Conservation (phyloP, 53 echinoderm and acorn worm genomes). For the Holothuria scabra region DNA sequence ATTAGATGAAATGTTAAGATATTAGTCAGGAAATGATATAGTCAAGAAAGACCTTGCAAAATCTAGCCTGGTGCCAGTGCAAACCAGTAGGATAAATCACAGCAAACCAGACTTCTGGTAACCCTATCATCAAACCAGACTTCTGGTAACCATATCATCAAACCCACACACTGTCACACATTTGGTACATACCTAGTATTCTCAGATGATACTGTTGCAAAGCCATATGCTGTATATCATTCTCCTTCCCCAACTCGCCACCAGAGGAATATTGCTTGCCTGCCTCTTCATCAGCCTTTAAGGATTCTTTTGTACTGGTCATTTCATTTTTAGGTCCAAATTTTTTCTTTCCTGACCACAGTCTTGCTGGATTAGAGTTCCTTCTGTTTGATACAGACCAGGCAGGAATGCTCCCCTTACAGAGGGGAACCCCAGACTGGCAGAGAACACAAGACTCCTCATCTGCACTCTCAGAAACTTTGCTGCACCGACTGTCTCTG, state of each 20-base stretch:
- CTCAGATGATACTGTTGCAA: slow-evolving; percentile 84
- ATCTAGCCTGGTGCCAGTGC: too few relatives aligned
- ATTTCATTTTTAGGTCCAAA: too few relatives aligned
- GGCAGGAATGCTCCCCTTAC: slow-evolving; percentile 36
- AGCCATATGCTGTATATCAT: slow-evolving; percentile 60
- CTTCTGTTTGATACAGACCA: slow-evolving; percentile 16
- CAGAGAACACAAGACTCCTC: slow-evolving; percentile 60
- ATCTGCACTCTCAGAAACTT: slow-evolving; percentile 2
- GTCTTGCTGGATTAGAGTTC: slow-evolving; percentile 21
- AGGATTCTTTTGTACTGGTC: too few relatives aligned
- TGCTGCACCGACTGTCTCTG: not conserved
- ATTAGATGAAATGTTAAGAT: too few relatives aligned
- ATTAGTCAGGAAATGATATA: too few relatives aligned
- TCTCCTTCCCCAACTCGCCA: not conserved
- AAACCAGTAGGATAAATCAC: too few relatives aligned
- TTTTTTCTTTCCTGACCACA: slow-evolving; percentile 51
- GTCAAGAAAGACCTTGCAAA: too few relatives aligned
- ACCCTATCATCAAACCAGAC: too few relatives aligned
- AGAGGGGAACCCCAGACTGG: slow-evolving; percentile 6
- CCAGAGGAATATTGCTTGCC: not conserved
- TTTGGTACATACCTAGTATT: slow-evolving; percentile 68
- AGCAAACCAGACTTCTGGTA: too few relatives aligned
- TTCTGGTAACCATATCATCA: too few relatives aligned
- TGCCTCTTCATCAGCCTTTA: not conserved
- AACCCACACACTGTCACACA: not conserved